Conservation (phyloP, 1,140 invertebrate genomes). For the Drosophila azteca region DNA sequence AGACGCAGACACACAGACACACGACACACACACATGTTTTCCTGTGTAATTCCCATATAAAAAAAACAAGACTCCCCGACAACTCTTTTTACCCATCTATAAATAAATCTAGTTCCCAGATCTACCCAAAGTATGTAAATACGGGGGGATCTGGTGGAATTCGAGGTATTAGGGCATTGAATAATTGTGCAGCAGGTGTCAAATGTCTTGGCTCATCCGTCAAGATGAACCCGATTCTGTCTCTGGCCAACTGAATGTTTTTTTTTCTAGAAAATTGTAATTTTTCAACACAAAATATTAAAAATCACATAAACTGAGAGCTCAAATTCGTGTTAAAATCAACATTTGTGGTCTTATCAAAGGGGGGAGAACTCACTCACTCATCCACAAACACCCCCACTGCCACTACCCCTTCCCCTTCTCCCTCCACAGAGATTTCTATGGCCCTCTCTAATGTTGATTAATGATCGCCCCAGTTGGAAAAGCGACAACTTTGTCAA, state of each 20-base stretch:
- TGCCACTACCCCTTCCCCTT: not conserved
- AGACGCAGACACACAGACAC: conserved; percentile 11
- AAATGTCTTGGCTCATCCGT: conserved; percentile 64
- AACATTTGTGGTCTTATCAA: conserved; percentile 73
- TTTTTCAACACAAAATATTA: conserved; percentile 74
- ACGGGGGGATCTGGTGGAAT: conserved; percentile 15
- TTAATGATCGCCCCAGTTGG: conserved; percentile 61
- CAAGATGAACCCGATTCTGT: conserved; percentile 33
- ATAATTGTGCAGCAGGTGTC: conserved; percentile 79
- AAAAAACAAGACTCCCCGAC: conserved; percentile 51
- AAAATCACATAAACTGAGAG: conserved; percentile 8
- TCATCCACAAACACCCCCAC: not conserved
- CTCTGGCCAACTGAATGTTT: no score
- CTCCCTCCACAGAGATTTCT: not conserved
- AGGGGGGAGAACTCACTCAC: conserved; percentile 26
- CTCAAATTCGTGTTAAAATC: conserved; percentile 64
- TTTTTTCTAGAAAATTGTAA: conserved; percentile 55
- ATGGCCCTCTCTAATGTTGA: conserved; percentile 29
- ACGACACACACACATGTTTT: conserved; percentile 57
- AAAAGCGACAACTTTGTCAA: conserved; percentile 73
- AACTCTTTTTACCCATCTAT: conserved; percentile 71
- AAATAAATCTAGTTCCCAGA: conserved; percentile 37
- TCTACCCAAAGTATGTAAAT: conserved; percentile 1
- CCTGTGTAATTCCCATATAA: conserved; percentile 34
- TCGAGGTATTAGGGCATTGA: conserved; percentile 71